Conservation (phyloP, 2,888 invertebrate species). For the Sinhomidia bicolor region DNA sequence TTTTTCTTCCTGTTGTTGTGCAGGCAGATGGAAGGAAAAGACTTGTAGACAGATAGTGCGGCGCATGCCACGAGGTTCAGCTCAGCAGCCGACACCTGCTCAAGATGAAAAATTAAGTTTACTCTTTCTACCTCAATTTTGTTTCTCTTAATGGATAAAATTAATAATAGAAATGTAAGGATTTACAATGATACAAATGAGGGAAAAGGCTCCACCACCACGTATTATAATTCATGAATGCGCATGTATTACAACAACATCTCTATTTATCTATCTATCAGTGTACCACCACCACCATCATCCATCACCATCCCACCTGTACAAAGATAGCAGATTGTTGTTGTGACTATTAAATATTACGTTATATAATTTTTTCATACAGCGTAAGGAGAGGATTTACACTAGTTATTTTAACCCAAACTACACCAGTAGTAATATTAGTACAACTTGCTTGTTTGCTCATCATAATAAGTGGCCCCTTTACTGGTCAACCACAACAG, state of each 20-base stretch:
- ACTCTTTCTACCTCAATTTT: background rate
- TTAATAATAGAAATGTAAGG: slow-evolving; percentile 17
- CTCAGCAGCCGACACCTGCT: slow-evolving; percentile 17
- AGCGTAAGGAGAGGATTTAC: background rate
- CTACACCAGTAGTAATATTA: background rate
- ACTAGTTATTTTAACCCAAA: background rate
- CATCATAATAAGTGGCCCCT: slow-evolving; percentile 67
- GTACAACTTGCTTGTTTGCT: background rate
- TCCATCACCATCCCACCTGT: no score
- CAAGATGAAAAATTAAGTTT: background rate
- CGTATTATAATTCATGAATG: background rate
- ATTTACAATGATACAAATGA: slow-evolving; percentile 10
- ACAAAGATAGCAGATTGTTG: no score
- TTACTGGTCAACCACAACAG: slow-evolving; percentile 74
- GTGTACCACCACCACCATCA: background rate
- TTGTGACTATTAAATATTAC: background rate
- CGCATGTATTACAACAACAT: no score
- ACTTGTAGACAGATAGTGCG: no score
- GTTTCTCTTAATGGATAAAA: slow-evolving; percentile 15
- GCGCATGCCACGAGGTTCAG: no score
- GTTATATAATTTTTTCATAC: no score
- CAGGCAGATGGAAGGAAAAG: background rate
- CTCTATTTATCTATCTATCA: background rate
- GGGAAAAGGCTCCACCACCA: background rate
- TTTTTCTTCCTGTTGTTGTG: background rate